Percentiles rank a stretch among this genome's conserved stretches.
These are phyloP conservation scores for Vultur gryphus DNA, from an alignment of 2,797 vertebrate species.

Conservation along the genomic window DNA sequence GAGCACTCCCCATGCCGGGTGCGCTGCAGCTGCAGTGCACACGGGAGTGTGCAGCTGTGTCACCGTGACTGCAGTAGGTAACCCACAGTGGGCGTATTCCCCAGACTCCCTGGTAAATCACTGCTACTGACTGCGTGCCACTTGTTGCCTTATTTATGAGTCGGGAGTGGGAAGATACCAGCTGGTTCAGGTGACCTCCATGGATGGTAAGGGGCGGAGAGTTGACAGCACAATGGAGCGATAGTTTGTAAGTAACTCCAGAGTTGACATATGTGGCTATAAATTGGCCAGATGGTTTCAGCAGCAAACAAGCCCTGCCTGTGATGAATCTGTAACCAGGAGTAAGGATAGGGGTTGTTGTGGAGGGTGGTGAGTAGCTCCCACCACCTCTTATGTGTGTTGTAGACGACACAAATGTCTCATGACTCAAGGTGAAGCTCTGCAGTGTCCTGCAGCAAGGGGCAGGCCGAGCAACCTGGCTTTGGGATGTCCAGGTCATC, in stretches of 20 bases:
- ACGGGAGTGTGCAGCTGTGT: neutral
- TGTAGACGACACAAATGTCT: neutral
- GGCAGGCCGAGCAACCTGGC: neutral
- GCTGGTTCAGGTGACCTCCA: neutral
- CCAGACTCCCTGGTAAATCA: neutral
- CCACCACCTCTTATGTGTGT: rapidly evolving
- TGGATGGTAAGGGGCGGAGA: neutral
- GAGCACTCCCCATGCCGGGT: neutral
- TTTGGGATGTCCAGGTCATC: neutral
- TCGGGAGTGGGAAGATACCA: neutral
- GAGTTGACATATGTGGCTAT: neutral
- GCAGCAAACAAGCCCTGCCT: neutral
- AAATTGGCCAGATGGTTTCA: neutral
- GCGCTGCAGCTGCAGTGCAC: neutral
- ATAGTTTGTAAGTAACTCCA: neutral
- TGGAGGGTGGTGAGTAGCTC: neutral
- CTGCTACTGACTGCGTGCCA: neutral
- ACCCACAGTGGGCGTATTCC: neutral
- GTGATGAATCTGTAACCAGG: neutral
- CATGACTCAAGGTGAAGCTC: neutral
- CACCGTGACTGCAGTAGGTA: neutral
- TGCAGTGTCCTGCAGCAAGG: neutral
- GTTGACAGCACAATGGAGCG: neutral
- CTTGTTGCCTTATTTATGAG: neutral
- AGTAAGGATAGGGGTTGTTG: neutral